Evolutionary conservation across 2,888 invertebrate genomes (phyloP).

Genomic region (Cynaeus angustus): DNA sequence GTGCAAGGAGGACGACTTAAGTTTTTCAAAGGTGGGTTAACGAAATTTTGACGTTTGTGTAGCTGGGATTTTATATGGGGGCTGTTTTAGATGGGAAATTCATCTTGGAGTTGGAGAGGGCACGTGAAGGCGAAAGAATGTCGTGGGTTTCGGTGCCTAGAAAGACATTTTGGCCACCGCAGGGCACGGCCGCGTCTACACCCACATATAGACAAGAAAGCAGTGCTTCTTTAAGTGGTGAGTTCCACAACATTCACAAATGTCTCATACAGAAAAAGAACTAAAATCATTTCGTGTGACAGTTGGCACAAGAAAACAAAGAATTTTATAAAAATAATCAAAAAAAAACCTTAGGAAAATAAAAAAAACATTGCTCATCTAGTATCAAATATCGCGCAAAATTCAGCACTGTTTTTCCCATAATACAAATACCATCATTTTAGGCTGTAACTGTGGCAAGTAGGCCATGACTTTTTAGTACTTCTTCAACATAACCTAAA

Average conservation of each 20-base stretch:
- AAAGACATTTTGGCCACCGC: slow-evolving; percentile 90
- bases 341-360: too few relatives aligned
- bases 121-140: slow-evolving; percentile 85
- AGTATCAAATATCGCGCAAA: too few relatives aligned
- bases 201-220: slow-evolving; percentile 79
- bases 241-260: slow-evolving; percentile 59
- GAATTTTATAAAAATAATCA: too few relatives aligned
- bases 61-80: not conserved
- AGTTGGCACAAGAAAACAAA: too few relatives aligned
- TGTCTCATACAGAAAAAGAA: too few relatives aligned
- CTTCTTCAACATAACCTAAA: too few relatives aligned
- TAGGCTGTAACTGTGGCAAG: too few relatives aligned
- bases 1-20: slow-evolving; percentile 83
- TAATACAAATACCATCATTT: too few relatives aligned
- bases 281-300: too few relatives aligned
- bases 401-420: too few relatives aligned
- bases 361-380: too few relatives aligned
- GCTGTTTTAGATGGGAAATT: slow-evolving; percentile 87
- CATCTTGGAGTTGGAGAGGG: slow-evolving; percentile 87
- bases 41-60: not conserved
- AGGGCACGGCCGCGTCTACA: slow-evolving; percentile 78
- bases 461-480: too few relatives aligned
- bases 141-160: slow-evolving; percentile 93
- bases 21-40: slow-evolving; percentile 82
- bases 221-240: slow-evolving; percentile 88